Conservation (phyloP, 2,797 vertebrate genomes). For the Platalea minor region DNA sequence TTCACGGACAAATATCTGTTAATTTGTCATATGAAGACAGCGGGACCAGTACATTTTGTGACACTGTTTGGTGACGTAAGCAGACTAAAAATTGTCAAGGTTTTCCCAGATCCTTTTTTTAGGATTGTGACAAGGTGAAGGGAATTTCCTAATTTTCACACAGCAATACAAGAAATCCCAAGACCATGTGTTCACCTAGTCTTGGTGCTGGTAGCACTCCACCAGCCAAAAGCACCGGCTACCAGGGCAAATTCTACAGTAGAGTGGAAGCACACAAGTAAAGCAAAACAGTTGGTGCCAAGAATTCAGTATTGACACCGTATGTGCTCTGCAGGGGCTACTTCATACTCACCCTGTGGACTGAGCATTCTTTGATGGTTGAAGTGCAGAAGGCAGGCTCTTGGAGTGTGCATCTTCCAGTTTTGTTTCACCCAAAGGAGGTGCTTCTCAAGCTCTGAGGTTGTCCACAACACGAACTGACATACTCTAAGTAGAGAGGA, state of each 20-base stretch:
- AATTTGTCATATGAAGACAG: neutral
- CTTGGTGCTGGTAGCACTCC: neutral
- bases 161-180: neutral
- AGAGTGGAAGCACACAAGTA: neutral
- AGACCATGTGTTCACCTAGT: neutral
- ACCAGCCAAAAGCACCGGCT: neutral
- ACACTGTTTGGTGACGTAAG: neutral
- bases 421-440: neutral
- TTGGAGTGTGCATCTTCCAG: neutral
- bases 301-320: accelerated
- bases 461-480: neutral
- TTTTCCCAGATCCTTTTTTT: neutral
- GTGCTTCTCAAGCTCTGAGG: neutral
- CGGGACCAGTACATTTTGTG: neutral
- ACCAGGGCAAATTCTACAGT: neutral
- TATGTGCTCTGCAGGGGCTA: neutral
- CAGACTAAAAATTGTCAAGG: neutral
- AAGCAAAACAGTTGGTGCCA: neutral
- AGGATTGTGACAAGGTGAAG: neutral
- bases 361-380: neutral
- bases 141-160: neutral
- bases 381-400: neutral
- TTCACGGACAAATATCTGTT: neutral
- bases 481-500: too few relatives aligned
- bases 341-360: neutral